Evolutionary conservation across 1,140 invertebrate species (phyloP), one percentile per base, ranked within the genome.

Genomic region (Rhagoletis pomonella): DNA sequence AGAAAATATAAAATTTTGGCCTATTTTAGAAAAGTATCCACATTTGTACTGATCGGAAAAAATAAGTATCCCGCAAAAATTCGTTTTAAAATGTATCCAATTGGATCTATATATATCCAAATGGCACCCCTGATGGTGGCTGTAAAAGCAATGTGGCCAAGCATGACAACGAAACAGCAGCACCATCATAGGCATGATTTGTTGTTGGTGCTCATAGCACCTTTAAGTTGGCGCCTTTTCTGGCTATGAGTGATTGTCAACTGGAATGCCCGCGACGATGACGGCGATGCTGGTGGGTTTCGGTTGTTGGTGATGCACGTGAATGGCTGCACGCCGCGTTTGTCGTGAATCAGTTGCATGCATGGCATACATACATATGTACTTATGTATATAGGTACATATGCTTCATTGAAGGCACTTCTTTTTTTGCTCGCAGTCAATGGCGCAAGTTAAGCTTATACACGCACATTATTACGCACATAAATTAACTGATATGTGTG

Each of bases 361-460:
- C 50, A 55, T 55, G 1, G 50, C 5, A 55, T 55, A 55, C 50
- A 55, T 5, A 5, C 44, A 47, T 47, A 50, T 73, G 17, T 10
- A 55, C 12, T 4, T 55, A 4, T 29, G n/a, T 81, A 7, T 42
- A 17, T 19, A 29, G 7, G 73, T 81, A n/a, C 6, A 55, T 19
- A 55, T 19, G 10, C 7, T 58, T 19, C 44, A 19, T 29, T 19
- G 44, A 55, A 55, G n/a, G 73, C 12, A 55, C 39, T 29, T 29
- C 39, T 73, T 73, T 47, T 39, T 73, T 73, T 73, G 44, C 42
- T 47, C 14, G 42, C 73, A n/a, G 73, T 73, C 73, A 81, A 55
- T 81, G 73, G 73, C 73, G 47, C 73, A 81, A 81, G n/a, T 17
- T 10, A 81, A 47, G 73, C 73, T n/a, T 47, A 55, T 2, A 55